These are phyloP conservation scores for Morelia viridis DNA, from an alignment of 2,797 vertebrate genomes.

Conservation along the genomic window DNA sequence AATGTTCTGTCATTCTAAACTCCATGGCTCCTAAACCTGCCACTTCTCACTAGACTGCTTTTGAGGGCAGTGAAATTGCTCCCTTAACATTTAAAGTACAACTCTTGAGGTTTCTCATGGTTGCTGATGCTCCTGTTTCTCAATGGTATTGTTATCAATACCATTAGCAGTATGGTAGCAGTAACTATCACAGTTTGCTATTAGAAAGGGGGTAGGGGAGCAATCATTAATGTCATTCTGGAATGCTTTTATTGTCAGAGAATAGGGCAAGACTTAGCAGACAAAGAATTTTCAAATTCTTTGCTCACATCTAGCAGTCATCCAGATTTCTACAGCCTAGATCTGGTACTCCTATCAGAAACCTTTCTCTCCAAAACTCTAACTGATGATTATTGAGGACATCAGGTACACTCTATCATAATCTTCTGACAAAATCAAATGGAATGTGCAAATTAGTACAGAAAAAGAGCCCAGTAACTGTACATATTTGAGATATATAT, in stretches of 20 bases:
- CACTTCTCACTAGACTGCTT: background rate
- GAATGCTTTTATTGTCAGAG: background rate
- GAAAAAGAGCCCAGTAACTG: background rate
- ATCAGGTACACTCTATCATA: background rate
- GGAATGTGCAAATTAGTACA: background rate
- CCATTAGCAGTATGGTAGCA: background rate
- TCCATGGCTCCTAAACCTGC: background rate
- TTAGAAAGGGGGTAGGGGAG: background rate
- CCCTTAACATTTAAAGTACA: background rate
- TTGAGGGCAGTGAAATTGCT: background rate
- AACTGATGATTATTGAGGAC: background rate
- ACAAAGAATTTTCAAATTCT: background rate
- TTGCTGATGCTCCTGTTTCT: background rate
- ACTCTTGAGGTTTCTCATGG: background rate
- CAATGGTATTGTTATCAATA: background rate
- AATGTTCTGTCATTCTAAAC: background rate
- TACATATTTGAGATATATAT: background rate
- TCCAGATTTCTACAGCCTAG: background rate
- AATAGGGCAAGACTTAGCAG: background rate
- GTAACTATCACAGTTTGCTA: background rate
- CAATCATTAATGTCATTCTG: background rate
- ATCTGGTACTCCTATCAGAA: background rate
- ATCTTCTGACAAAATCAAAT: background rate
- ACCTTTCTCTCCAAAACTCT: background rate
- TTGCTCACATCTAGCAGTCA: background rate